phyloP scores from a whole-genome alignment of 2,797 vertebrate species.

The Xenentodon cancila region DNA sequence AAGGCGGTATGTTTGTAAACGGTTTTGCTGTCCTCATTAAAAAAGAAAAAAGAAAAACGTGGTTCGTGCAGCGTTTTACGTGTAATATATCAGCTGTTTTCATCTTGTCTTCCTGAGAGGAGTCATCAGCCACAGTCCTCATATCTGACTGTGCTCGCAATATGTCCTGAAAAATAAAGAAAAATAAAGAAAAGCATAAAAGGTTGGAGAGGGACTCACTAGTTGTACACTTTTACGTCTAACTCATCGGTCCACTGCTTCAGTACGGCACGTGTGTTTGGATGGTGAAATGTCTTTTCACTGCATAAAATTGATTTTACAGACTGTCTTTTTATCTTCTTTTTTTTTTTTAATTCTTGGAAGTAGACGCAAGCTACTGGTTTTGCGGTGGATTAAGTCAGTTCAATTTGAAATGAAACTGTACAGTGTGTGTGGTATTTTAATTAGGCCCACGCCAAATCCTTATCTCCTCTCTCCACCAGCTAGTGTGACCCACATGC shows the following conservation, averaged over 20 bases:
- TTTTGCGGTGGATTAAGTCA: slow-evolving; percentile 28
- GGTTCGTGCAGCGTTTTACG: no score
- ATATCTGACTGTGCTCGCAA: no score
- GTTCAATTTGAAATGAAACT: slow-evolving; percentile 36
- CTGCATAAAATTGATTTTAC: slow-evolving; percentile 7
- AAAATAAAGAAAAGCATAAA: no score
- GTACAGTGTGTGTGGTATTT: slow-evolving; percentile 33
- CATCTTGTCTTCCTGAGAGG: no score
- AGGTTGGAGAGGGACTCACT: no score
- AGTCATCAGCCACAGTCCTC: no score
- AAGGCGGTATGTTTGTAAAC: neutral
- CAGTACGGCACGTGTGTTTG: neutral
- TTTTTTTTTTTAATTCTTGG: slow-evolving; percentile 12
- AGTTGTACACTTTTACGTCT: neutral
- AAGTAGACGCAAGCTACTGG: neutral
- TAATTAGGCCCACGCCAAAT: slow-evolving; percentile 66
- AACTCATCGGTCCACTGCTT: neutral
- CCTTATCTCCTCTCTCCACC: slow-evolving; percentile 61
- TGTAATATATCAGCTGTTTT: no score
- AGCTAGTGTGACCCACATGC: slow-evolving; percentile 54
- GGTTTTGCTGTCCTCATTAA: no score
- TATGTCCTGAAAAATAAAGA: no score
- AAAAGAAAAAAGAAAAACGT: no score
- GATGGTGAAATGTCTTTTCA: slow-evolving; percentile 1
- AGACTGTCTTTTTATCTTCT: neutral